Percentiles rank a stretch among this genome's conserved stretches.
Conservation (phyloP, 2,797 vertebrate species). For the Microctenopoma lineatum region DNA sequence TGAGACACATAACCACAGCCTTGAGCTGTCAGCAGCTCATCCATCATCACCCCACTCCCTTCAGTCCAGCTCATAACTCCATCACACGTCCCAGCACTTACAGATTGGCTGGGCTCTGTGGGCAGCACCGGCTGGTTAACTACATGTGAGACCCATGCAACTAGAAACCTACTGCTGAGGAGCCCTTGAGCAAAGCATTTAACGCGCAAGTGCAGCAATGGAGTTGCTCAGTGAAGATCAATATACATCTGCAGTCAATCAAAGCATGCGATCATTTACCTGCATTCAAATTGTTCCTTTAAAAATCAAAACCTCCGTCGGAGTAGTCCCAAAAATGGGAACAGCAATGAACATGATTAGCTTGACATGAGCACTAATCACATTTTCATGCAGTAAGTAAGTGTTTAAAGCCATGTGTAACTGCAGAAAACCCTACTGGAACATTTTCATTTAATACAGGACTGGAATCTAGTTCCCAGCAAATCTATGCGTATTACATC, state of each 20-base stretch:
- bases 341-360: constrained; percentile 3
- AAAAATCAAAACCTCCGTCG: constrained; percentile 2
- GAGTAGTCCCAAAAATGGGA: constrained; percentile 11
- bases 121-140: constrained; percentile 43
- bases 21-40: constrained; percentile 64
- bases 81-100: constrained; percentile 66
- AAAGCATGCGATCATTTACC: background rate
- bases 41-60: constrained; percentile 62
- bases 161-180: constrained; percentile 1
- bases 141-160: constrained; percentile 21
- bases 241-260: background rate
- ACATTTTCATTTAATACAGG: background rate
- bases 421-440: background rate
- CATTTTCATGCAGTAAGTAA: constrained; percentile 18
- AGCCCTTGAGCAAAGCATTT: constrained; percentile 49
- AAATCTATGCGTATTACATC: constrained; percentile 31
- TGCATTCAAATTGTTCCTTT: constrained; percentile 1
- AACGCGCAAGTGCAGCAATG: background rate
- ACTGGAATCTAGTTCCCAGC: constrained; percentile 14
- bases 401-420: constrained; percentile 19
- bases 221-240: too few relatives aligned
- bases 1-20: constrained; percentile 61
- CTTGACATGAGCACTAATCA: constrained; percentile 11
- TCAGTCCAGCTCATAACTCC: constrained; percentile 67
- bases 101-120: constrained; percentile 63